Evolutionary conservation across 92 coral and sea anemone species (phyloP), one percentile per base, ranked within the genome.

Genomic region (Epizoanthus rinbou): DNA sequence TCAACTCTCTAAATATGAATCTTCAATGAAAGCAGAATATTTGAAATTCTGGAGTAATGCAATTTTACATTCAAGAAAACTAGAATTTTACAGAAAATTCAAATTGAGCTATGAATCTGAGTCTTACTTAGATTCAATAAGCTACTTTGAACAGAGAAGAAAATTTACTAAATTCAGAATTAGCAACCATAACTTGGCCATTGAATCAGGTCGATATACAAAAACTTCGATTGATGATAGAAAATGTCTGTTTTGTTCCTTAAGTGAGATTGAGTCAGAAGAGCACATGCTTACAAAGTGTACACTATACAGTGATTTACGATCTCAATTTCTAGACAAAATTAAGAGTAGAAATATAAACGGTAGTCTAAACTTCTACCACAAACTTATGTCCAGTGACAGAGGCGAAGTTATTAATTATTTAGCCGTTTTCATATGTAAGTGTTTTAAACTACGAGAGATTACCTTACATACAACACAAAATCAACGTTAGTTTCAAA

Each of bases 361-460:
- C 22, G 22, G 65, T n/a, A 10, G 22, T 59, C 65, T 59, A n/a
- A n/a, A 59, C 65, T n/a, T 59, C 65, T 59, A n/a, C 22, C 15
- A 59, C 65, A n/a, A 59, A 59, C 15, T 59, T 59, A 10, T 59
- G 65, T 59, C n/a, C 65, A 59, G 22, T 59, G 65, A 59, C 65
- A 59, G 65, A 59, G 65, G 22, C 65, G 22, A 59, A 59, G 15
- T n/a, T 59, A 59, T 59, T 59, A 59, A 59, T 59, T 59, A 59
- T 59, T 59, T 59, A 59, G 65, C 65, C n/a, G 22, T n/a, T n/a
- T 59, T 59, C 65, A 59, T 59, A 59, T 59, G 65, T 59, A 59
- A 59, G 65, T 59, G n/a, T 59, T 59, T 59, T 59, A 59, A 59
- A 59, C 65, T 59, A 59, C 65, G 65, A 59, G 65, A 59, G 65